Base-by-base conservation (phyloP, 2,888 invertebrate genomes). In the Nudaria mundana region DNA sequence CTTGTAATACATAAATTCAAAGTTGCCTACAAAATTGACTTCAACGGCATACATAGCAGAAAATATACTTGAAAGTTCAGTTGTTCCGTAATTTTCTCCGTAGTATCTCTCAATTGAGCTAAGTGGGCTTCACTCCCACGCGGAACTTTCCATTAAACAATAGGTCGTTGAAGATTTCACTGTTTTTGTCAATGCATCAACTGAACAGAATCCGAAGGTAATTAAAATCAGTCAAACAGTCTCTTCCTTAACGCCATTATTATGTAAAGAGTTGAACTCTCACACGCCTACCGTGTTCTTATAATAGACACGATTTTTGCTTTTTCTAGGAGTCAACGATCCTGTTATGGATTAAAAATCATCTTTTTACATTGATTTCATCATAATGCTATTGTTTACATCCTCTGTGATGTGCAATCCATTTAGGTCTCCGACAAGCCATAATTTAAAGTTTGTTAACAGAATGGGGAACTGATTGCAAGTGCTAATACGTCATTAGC, bases 131-230 rank as follows among this genome's bases (percentile, higher is more conserved):
- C n/a, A n/a, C 70, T 83, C 86, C 74, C 86, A 86, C 82, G 76
- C 62, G 56, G 52, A 76, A 83, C 84, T 85, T 84, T 84, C 80
- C 71, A 76, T 55, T 44, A 54, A 76, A 87, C 87, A 88, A 88
- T 87, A 51, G 78, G 56, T 73, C 67, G 76, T 81, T 78, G 68
- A 59, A 67, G 79, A 78, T 87, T 87, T 88, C 86, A 82, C 86
- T 84, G 77, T 81, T 86, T 87, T 87, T 87, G 81, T 81, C 81
- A 83, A 75, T 66, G 53, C 66, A 65, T 56, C 52, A 58, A 58
- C 65, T 60, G 56, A 66, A 64, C 61, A 38, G 56, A 58, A 67
- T 61, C 65, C 60, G 54, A 63, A 62, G 64, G 67, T 78, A 81
- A 84, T 85, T 82, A 74, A 66, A 70, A 64, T 54, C 58, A 66